A percentile compares a stretch with the other conserved stretches of the same genome.
phyloP scores from a whole-genome alignment of 1,140 invertebrate species.

The Matsumurasca onukii region DNA sequence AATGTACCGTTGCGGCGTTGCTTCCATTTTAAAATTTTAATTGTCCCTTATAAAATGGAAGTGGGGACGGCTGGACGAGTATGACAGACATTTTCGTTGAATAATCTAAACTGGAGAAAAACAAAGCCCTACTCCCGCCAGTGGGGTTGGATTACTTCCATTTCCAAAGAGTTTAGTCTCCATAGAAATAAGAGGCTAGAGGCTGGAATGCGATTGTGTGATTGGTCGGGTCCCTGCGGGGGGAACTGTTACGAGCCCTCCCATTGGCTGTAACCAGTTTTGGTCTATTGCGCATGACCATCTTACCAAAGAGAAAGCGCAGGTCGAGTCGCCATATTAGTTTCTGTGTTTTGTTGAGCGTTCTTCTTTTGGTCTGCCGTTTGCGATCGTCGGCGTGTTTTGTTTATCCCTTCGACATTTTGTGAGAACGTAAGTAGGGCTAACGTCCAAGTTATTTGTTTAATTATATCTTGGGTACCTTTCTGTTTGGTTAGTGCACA shows the following conservation, averaged over 20 bases:
- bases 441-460: too few relatives aligned
- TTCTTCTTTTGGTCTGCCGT: conserved; percentile 15
- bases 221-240: neutral
- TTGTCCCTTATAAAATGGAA: too few relatives aligned
- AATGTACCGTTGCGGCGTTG: too few relatives aligned
- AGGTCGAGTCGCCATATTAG: conserved; percentile 24
- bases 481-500: too few relatives aligned
- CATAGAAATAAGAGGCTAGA: neutral
- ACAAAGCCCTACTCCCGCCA: too few relatives aligned
- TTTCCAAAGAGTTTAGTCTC: conserved; percentile 14
- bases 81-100: too few relatives aligned
- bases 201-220: neutral
- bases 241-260: neutral
- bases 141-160: conserved; percentile 2
- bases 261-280: conserved; percentile 6
- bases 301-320: neutral
- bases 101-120: too few relatives aligned
- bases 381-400: neutral
- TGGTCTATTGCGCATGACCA: conserved; percentile 15
- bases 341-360: conserved; percentile 11
- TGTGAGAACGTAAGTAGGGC: too few relatives aligned
- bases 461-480: too few relatives aligned
- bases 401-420: neutral
- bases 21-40: too few relatives aligned
- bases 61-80: too few relatives aligned